These are phyloP conservation scores for Lasius platythorax DNA, from an alignment of 2,888 invertebrate genomes.

Conservation along the genomic window DNA sequence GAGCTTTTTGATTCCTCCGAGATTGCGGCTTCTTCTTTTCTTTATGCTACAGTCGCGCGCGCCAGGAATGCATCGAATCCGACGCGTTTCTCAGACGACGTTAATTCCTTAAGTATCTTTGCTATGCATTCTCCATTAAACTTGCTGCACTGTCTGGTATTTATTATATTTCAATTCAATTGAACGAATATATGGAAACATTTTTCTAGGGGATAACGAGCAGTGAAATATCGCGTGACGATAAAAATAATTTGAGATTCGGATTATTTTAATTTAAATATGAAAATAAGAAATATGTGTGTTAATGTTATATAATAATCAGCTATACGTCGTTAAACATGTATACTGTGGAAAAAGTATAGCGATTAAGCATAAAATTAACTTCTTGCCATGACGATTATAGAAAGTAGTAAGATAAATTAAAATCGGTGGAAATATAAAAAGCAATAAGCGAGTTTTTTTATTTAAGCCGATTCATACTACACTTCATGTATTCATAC, in stretches of 20 bases:
- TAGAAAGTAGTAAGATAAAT: neutral
- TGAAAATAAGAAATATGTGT: neutral
- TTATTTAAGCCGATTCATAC: neutral
- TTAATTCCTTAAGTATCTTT: neutral
- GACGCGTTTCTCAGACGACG: conserved; percentile 1
- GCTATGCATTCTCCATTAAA: conserved; percentile 5
- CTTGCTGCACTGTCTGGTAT: neutral
- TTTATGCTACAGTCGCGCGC: neutral
- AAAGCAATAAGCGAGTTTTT: neutral
- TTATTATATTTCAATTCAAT: neutral
- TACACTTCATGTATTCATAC: neutral
- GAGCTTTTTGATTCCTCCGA: conserved; percentile 27
- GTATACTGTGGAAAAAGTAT: neutral
- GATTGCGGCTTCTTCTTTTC: neutral
- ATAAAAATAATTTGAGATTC: neutral
- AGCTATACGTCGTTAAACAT: neutral
- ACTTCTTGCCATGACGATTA: neutral
- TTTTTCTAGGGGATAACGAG: neutral
- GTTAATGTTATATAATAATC: neutral
- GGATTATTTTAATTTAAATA: conserved; percentile 1
- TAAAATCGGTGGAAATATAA: neutral
- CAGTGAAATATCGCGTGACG: neutral
- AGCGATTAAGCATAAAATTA: neutral
- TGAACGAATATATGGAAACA: neutral
- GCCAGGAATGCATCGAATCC: conserved; percentile 3